Evolutionary conservation across 2,888 invertebrate genomes (phyloP).

Genomic region (Spilarctia lutea): DNA sequence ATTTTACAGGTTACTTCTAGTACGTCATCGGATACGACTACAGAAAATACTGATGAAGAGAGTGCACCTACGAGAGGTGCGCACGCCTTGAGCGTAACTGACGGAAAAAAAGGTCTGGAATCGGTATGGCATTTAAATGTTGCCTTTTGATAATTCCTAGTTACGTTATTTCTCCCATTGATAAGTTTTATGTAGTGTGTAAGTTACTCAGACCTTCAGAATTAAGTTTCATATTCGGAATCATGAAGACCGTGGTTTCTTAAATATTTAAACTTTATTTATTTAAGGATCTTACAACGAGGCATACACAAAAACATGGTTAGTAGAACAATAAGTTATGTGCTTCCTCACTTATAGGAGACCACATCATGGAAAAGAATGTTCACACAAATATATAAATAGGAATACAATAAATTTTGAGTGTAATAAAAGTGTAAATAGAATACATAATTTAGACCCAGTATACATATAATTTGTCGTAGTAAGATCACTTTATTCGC

Average conservation of each 20-base stretch:
- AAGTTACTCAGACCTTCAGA: not conserved
- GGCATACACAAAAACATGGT: too few species aligned
- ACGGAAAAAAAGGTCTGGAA: not conserved
- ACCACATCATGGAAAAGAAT: too few species aligned
- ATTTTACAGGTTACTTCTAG: slow-evolving; percentile 4
- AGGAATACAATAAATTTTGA: too few species aligned
- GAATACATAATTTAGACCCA: too few species aligned
- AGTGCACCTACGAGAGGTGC: not conserved
- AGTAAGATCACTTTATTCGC: not conserved
- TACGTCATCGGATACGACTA: not conserved
- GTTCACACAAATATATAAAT: too few species aligned
- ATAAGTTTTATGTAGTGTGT: too few species aligned
- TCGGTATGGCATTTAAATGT: not conserved
- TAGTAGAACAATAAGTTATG: too few species aligned
- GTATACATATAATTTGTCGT: not conserved
- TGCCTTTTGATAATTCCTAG: not conserved
- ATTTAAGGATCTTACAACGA: too few species aligned
- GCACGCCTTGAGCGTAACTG: not conserved
- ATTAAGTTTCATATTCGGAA: not conserved
- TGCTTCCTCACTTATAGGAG: too few species aligned
- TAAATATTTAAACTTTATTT: too few species aligned
- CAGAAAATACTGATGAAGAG: not conserved
- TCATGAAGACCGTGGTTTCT: too few species aligned
- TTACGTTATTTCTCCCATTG: not conserved
- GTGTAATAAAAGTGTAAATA: too few species aligned